These are phyloP conservation scores for Proterorhinus semilunaris DNA, from an alignment of 2,113 vertebrate species.

Conservation along the genomic window DNA sequence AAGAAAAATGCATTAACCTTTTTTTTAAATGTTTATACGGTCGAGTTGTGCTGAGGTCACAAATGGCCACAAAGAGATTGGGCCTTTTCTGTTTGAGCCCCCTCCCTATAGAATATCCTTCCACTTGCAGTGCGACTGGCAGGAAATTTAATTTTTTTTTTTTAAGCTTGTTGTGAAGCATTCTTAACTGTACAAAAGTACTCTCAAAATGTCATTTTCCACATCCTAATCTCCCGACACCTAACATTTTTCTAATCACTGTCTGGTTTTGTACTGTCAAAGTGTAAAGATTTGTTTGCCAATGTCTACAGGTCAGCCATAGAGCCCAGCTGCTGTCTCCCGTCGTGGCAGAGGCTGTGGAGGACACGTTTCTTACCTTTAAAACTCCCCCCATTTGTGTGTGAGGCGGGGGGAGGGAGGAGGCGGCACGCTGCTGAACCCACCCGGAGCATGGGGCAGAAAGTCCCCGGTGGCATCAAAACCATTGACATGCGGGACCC, in stretches of 20 bases:
- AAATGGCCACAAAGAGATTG: too few relatives aligned
- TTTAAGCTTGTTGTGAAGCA: too few relatives aligned
- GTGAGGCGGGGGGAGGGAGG: conserved; percentile 49
- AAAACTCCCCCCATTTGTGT: conserved; percentile 57
- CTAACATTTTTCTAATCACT: neutral
- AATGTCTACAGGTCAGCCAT: conserved; percentile 63
- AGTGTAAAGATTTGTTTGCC: conserved; percentile 31
- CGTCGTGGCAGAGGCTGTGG: conserved; percentile 39
- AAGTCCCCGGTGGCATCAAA: conserved; percentile 96
- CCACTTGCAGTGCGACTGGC: too few relatives aligned
- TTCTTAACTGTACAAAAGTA: too few relatives aligned
- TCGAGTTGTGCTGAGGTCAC: too few relatives aligned
- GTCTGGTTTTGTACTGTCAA: neutral
- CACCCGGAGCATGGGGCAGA: conserved; percentile 90
- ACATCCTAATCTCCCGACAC: too few relatives aligned
- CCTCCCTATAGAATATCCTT: too few relatives aligned
- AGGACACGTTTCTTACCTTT: conserved; percentile 39
- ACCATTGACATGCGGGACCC: conserved; percentile 97
- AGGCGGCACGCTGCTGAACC: conserved; percentile 33
- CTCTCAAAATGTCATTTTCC: neutral
- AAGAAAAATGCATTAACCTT: too few relatives aligned
- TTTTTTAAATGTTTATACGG: too few relatives aligned
- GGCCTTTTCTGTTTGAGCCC: too few relatives aligned
- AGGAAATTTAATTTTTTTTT: too few relatives aligned
- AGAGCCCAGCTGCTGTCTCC: conserved; percentile 45